Evolutionary conservation across 2,888 invertebrate genomes (phyloP), one percentile per base, ranked within the genome.

Genomic region (Tromatobia lineatoria): DNA sequence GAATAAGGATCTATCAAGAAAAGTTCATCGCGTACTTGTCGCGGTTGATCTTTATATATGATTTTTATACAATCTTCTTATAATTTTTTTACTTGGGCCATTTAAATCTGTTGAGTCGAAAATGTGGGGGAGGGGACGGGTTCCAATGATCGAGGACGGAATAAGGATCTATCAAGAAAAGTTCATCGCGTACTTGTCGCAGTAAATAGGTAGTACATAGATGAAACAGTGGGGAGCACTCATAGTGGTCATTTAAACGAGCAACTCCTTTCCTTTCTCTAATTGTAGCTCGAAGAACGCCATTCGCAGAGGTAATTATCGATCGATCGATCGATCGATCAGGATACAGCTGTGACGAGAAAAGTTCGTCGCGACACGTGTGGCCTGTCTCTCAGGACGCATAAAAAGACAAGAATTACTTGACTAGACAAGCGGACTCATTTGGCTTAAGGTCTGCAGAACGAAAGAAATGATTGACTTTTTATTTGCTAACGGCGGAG

Each of bases 241-340:
- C 54, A 54, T 71, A 59, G 67, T 81, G 61, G 70, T 70, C 45
- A 45, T 67, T 18, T 79, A 67, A 83, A 79, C 71, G 77, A 82
- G 76, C 71, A 54, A 42, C 73, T 64, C 74, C 75, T 79, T 76
- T 64, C 45, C 81, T 84, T 78, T 78, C 81, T 81, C 85, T 87
- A 87, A 87, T 87, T 87, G 87, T 86, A 83, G 82, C 86, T 81
- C 67, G 77, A 77, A 82, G 80, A 84, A 86, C 59, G 76, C 87
- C 87, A 85, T 87, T 86, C 81, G 82, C 81, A 85, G 86, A 78
- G 78, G 87, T 88, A 89, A 90, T 90, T 89, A 89, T 88, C 88
- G 87, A 84, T 80, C 84, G 88, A 89, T 67, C 67, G 67, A 88
- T 87, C 87, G 67, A 88, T 87, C 87, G 85, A 75, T 74, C 57